Conservation (phyloP, 1,140 invertebrate species). For the Scaptomyza pallida region DNA sequence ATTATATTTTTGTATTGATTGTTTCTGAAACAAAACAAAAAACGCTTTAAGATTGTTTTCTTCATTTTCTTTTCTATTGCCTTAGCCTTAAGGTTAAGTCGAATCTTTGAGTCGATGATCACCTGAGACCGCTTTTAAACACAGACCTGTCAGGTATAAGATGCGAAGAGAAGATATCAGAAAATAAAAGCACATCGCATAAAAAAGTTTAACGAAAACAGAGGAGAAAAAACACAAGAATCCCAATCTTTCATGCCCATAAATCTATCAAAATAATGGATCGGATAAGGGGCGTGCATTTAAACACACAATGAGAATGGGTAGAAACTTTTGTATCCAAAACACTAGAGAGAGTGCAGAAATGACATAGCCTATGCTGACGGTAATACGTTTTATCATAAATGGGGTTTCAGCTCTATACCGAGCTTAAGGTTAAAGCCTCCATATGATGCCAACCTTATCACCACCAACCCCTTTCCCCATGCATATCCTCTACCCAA, state of each 20-base stretch:
- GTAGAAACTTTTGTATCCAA: too few relatives aligned
- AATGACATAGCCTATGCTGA: neutral
- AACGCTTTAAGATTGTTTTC: too few relatives aligned
- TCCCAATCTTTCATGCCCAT: constrained; percentile 60
- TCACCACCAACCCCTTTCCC: constrained; percentile 10
- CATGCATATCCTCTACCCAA: neutral
- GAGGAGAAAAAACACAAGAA: constrained; percentile 22
- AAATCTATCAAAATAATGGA: constrained; percentile 77
- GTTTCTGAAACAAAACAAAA: too few relatives aligned
- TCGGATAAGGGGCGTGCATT: constrained; percentile 75
- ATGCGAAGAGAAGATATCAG: constrained; percentile 50
- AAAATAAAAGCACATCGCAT: constrained; percentile 40
- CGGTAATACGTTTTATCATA: constrained; percentile 19
- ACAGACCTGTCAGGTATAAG: neutral
- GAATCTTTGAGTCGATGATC: too few relatives aligned
- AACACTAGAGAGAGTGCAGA: too few relatives aligned
- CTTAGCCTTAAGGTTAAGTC: neutral
- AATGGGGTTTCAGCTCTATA: constrained; percentile 51
- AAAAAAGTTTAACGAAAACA: constrained; percentile 49
- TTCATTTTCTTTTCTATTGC: too few relatives aligned
- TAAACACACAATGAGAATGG: too few relatives aligned
- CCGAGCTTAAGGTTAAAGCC: constrained; percentile 10
- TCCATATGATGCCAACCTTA: constrained; percentile 45
- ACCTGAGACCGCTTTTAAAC: neutral
- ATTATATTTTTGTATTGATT: too few relatives aligned